phyloP scores from a whole-genome alignment of 2,888 invertebrate species.

The Trissolcus brochymenae region DNA sequence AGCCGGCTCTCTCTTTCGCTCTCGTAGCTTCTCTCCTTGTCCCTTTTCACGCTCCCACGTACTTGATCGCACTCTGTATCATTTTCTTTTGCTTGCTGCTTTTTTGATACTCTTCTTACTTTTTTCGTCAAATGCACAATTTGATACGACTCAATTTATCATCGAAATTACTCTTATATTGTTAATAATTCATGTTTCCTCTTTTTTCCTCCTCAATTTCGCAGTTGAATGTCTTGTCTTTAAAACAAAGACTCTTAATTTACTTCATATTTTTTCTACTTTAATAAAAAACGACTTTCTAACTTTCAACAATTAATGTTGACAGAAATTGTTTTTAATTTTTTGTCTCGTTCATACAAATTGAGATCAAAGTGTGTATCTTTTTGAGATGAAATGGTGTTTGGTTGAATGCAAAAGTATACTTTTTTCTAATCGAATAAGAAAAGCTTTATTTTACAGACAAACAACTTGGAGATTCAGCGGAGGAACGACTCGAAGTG shows the following conservation, averaged over 20 bases:
- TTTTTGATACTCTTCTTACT: conserved; percentile 34
- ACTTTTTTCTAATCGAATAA: background rate
- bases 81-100: conserved; percentile 44
- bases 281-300: no score
- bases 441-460: background rate
- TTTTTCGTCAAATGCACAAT: conserved; percentile 40
- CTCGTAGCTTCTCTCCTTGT: conserved; percentile 18
- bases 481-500: conserved; percentile 12
- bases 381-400: no score
- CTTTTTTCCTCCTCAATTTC: background rate
- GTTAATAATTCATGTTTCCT: background rate
- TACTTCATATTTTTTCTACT: no score
- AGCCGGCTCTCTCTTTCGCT: conserved; percentile 32
- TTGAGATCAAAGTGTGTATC: no score
- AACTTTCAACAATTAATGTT: no score
- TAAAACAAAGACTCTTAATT: conserved; percentile 13
- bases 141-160: conserved; percentile 33
- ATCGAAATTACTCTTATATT: conserved; percentile 15
- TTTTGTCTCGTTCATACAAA: no score
- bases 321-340: no score
- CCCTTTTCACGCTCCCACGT: conserved; percentile 36
- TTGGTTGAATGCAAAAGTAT: conserved; percentile 10
- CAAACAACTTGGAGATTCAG: no score
- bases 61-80: conserved; percentile 48
- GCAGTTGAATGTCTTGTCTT: background rate